phyloP scores from a whole-genome alignment of 1,140 invertebrate genomes.

The Vollenhovia emeryi region DNA sequence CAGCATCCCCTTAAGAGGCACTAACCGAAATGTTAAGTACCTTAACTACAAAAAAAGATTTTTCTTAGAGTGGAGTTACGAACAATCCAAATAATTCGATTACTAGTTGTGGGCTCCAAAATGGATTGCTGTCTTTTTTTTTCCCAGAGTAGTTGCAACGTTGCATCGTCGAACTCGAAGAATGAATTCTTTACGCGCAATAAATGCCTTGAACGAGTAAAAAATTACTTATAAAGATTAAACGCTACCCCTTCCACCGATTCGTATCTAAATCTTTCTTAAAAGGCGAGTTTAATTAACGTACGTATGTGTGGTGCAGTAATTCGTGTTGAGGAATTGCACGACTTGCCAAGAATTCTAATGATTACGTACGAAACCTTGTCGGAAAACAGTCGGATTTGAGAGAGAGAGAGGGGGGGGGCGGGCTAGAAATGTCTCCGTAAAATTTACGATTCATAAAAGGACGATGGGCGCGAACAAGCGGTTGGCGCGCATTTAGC shows the following conservation, averaged over 20 bases:
- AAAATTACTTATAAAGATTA: neutral
- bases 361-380: conserved; percentile 14
- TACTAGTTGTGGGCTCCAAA: no score
- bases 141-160: no score
- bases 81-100: no score
- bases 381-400: conserved; percentile 20
- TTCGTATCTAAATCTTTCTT: neutral
- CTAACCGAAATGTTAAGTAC: no score
- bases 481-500: conserved; percentile 30
- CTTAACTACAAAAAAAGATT: no score
- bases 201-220: neutral
- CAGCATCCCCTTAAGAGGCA: no score
- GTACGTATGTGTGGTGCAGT: neutral
- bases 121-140: no score
- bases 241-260: neutral
- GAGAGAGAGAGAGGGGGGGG: no score
- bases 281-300: conserved; percentile 33
- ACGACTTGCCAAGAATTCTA: conserved; percentile 43
- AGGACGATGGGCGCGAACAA: neutral
- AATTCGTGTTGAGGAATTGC: conserved; percentile 1
- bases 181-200: neutral
- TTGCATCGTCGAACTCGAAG: neutral
- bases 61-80: no score
- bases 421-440: neutral
- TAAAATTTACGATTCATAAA: conserved; percentile 61